These are phyloP conservation scores for Pipistrellus pygmaeus DNA, from an alignment of 2,797 vertebrate genomes.

Conservation along the genomic window DNA sequence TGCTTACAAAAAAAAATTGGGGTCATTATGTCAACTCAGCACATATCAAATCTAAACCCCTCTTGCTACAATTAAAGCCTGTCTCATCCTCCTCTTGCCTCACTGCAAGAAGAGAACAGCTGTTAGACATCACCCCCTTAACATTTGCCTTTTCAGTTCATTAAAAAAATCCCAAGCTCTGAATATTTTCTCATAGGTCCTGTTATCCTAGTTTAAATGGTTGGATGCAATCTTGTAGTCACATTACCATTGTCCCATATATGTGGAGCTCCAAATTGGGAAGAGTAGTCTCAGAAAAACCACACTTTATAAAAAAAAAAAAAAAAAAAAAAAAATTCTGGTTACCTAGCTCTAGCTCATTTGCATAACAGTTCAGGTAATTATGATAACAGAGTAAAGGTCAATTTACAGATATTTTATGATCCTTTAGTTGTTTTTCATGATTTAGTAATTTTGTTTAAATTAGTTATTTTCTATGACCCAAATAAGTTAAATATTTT, in stretches of 20 bases:
- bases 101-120: constrained; percentile 33
- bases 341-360: neutral
- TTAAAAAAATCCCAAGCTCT: constrained; percentile 9
- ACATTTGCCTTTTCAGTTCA: constrained; percentile 54
- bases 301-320: neutral
- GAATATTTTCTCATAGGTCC: constrained; percentile 29
- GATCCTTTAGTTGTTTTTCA: neutral
- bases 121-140: constrained; percentile 42
- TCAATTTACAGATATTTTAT: neutral
- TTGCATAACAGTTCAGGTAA: neutral
- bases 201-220: constrained; percentile 10
- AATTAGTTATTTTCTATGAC: neutral
- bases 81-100: constrained; percentile 33
- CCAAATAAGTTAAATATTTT: neutral
- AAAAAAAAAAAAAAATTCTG: neutral
- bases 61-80: constrained; percentile 43
- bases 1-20: neutral
- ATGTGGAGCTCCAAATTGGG: neutral
- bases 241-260: neutral
- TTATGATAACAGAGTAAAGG: neutral
- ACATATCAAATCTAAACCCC: constrained; percentile 55
- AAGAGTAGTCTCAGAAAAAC: neutral
- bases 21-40: constrained; percentile 14
- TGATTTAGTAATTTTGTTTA: neutral
- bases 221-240: neutral